A percentile compares a stretch with the other conserved stretches of the same genome.
These are phyloP conservation scores for Nothobranchius furzeri DNA, from an alignment of 2,113 vertebrate species.

Conservation along the genomic window DNA sequence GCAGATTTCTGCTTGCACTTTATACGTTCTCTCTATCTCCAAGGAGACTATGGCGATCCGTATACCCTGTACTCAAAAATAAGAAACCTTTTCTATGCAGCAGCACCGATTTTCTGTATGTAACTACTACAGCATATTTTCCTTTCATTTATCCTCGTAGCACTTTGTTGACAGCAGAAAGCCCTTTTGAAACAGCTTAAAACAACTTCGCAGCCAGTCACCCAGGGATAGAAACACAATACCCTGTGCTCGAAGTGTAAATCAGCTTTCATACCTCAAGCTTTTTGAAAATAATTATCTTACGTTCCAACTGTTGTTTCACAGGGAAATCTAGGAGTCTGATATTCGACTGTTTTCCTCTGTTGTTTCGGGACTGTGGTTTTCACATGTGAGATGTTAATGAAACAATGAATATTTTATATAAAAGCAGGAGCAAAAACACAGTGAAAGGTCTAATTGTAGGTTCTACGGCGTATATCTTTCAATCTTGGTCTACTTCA, in stretches of 20 bases:
- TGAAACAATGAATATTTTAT: no score
- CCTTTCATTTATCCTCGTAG: conserved; percentile 4
- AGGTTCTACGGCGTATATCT: no score
- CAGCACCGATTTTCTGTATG: background rate
- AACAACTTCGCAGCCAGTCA: conserved; percentile 49
- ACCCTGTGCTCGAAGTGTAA: conserved; percentile 58
- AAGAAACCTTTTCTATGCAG: conserved; percentile 2
- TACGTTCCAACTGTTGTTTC: conserved; percentile 35
- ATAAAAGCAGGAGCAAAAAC: no score
- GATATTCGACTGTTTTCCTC: conserved; percentile 39
- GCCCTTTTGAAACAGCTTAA: conserved; percentile 31
- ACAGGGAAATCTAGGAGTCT: conserved; percentile 15
- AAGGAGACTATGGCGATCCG: background rate
- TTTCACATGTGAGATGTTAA: no score
- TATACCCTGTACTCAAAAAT: background rate
- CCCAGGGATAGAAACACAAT: conserved; percentile 32
- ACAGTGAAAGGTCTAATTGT: no score
- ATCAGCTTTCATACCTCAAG: conserved; percentile 50
- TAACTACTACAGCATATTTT: background rate
- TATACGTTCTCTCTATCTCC: conserved; percentile 5
- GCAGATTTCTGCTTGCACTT: conserved; percentile 16
- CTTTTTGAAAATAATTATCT: conserved; percentile 43
- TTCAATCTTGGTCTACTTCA: no score
- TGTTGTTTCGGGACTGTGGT: conserved; percentile 38
- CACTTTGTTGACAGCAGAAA: conserved; percentile 30